A percentile compares a stretch with the other conserved stretches of the same genome.
Evolutionary conservation across 2,113 vertebrate genomes (phyloP).

Genomic region (Pao palembangensis): DNA sequence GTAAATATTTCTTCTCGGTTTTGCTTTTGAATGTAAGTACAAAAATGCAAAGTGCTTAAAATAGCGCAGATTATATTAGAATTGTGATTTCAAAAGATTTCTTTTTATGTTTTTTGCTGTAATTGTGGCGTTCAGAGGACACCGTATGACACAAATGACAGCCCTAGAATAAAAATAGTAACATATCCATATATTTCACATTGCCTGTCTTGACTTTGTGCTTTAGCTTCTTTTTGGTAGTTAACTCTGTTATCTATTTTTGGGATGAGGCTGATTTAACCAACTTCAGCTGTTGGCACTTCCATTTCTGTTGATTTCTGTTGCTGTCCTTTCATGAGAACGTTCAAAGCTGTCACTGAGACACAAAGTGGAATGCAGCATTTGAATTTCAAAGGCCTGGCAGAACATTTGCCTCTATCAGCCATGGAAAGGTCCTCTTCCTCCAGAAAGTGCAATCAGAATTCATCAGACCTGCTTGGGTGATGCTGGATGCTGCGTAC

Average conservation of each 20-base stretch:
- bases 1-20: no score
- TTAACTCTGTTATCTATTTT: slow-evolving; percentile 52
- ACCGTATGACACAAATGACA: slow-evolving; percentile 17
- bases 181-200: slow-evolving; percentile 25
- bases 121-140: neutral
- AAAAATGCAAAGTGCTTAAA: no score
- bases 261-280: slow-evolving; percentile 34
- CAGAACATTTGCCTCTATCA: slow-evolving; percentile 51
- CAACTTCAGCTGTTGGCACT: slow-evolving; percentile 17
- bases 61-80: neutral
- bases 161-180: slow-evolving; percentile 29
- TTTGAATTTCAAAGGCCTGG: slow-evolving; percentile 73
- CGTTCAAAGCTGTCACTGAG: slow-evolving; percentile 54
- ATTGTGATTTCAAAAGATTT: neutral
- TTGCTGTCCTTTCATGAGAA: slow-evolving; percentile 49
- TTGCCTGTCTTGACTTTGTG: slow-evolving; percentile 28
- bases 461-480: slow-evolving; percentile 51
- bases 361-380: slow-evolving; percentile 53
- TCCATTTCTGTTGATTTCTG: slow-evolving; percentile 48
- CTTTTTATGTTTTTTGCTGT: neutral
- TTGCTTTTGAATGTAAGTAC: no score
- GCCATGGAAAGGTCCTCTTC: slow-evolving; percentile 46
- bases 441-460: slow-evolving; percentile 55
- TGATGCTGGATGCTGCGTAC: slow-evolving; percentile 40
- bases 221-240: slow-evolving; percentile 43